Evolutionary conservation across 2,113 vertebrate genomes (phyloP), one percentile per base, ranked within the genome.

Genomic region (Chrysochloris asiatica): DNA sequence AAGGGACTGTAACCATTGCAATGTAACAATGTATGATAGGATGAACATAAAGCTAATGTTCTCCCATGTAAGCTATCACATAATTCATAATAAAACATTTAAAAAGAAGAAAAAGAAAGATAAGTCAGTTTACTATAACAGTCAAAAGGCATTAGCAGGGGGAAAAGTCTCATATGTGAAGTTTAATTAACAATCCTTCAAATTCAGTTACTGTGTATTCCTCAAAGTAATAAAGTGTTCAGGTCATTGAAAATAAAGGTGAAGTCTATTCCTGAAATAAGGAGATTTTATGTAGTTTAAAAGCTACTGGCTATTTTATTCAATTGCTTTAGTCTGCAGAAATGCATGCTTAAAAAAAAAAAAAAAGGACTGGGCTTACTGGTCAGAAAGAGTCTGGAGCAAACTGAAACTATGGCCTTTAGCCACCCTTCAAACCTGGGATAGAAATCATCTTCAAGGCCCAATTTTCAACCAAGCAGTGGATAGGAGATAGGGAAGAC

Each of bases 321-420:
- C 95, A 95, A 95, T 97, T 95, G 95, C 89, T 81, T 95, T 92
- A 28, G 86, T 90, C 91, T 95, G 76, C 80, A 85, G 75, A 96
- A 95, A 93, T 92, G 75, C 95, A 88, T 94, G 83, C 92, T 93
- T 97, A 95, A 96, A n/a, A n/a, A n/a, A n/a, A n/a, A n/a, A n/a
- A n/a, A n/a, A n/a, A n/a, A n/a, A n/a, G n/a, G n/a, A n/a, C n/a
- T n/a, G n/a, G n/a, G n/a, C n/a, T n/a, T n/a, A n/a, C n/a, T n/a
- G n/a, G n/a, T n/a, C n/a, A n/a, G n/a, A n/a, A n/a, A n/a, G n/a
- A n/a, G n/a, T n/a, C n/a, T n/a, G n/a, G n/a, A n/a, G n/a, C n/a
- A n/a, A n/a, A n/a, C n/a, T n/a, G n/a, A n/a, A n/a, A n/a, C n/a
- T n/a, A n/a, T n/a, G n/a, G n/a, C n/a, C n/a, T n/a, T n/a, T n/a